Conservation (phyloP, 2,113 vertebrate genomes). For the Melanerpes formicivorus region DNA sequence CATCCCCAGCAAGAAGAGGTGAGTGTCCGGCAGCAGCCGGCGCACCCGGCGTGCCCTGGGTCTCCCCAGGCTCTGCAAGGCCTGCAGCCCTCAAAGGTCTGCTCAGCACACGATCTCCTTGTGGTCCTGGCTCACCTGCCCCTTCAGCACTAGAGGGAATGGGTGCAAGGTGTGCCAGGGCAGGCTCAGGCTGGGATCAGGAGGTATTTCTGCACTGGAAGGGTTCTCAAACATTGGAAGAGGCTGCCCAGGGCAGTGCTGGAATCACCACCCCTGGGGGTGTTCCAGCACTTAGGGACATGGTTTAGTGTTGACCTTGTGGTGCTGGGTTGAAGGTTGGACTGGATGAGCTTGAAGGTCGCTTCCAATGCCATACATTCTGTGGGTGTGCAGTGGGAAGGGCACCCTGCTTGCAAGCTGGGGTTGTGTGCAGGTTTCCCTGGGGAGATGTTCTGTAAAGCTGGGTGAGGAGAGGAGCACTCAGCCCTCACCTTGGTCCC, state of each 20-base stretch:
- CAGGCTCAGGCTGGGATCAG: too few relatives aligned
- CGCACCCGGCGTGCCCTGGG: rapidly evolving
- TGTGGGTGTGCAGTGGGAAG: rapidly evolving
- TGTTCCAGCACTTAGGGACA: too few relatives aligned
- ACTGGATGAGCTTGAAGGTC: too few relatives aligned
- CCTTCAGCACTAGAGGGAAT: too few relatives aligned
- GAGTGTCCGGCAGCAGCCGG: not conserved
- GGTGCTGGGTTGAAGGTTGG: too few relatives aligned
- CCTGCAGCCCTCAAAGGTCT: not conserved
- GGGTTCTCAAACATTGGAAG: too few relatives aligned
- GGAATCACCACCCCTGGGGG: too few relatives aligned
- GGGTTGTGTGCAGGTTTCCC: not conserved
- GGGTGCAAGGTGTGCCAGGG: too few relatives aligned
- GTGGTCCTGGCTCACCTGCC: not conserved
- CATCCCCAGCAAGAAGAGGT: constrained; percentile 99
- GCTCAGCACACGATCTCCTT: not conserved
- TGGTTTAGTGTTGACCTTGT: too few relatives aligned
- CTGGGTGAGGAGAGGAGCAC: not conserved
- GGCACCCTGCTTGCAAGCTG: not conserved
- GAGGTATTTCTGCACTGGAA: too few relatives aligned
- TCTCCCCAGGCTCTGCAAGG: rapidly evolving
- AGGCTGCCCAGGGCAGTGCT: too few relatives aligned
- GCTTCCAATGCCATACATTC: too few relatives aligned
- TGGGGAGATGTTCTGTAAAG: not conserved
- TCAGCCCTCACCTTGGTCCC: not conserved